Conservation (phyloP, 2,888 invertebrate genomes). For the Serripes groenlandicus region DNA sequence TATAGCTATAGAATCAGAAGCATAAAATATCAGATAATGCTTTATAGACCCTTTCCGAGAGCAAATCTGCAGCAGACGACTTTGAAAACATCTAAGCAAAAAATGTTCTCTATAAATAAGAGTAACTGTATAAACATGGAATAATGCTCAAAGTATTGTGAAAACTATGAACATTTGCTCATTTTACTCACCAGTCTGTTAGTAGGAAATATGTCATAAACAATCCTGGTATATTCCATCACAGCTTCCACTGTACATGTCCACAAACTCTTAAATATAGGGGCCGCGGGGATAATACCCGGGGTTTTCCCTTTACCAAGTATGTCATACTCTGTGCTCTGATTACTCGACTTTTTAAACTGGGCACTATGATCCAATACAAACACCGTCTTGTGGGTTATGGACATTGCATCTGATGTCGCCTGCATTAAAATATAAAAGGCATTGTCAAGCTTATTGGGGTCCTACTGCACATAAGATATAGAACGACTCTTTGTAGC, state of each 20-base stretch:
- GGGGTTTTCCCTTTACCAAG: conserved; percentile 88
- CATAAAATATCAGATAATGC: no score
- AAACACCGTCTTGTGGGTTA: conserved; percentile 95
- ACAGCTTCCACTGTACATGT: conserved; percentile 98
- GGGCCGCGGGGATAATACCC: conserved; percentile 91
- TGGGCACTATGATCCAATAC: conserved; percentile 97
- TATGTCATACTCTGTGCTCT: conserved; percentile 94
- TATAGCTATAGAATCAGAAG: no score
- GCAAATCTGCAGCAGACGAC: no score
- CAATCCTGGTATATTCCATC: conserved; percentile 98
- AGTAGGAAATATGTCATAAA: conserved; percentile 98
- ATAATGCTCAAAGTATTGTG: no score
- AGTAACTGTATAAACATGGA: no score
- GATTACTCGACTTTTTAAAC: conserved; percentile 94
- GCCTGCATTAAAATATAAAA: background rate
- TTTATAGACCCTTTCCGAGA: no score
- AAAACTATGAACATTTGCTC: no score
- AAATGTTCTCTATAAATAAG: no score
- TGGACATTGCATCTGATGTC: background rate
- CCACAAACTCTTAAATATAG: conserved; percentile 97
- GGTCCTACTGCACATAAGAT: background rate
- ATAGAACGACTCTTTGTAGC: background rate
- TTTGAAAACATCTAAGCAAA: no score
- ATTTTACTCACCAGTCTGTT: conserved; percentile 80
- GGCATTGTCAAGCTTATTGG: background rate